phyloP scores from a whole-genome alignment of 2,888 invertebrate species.

The Poecilus cupreus region DNA sequence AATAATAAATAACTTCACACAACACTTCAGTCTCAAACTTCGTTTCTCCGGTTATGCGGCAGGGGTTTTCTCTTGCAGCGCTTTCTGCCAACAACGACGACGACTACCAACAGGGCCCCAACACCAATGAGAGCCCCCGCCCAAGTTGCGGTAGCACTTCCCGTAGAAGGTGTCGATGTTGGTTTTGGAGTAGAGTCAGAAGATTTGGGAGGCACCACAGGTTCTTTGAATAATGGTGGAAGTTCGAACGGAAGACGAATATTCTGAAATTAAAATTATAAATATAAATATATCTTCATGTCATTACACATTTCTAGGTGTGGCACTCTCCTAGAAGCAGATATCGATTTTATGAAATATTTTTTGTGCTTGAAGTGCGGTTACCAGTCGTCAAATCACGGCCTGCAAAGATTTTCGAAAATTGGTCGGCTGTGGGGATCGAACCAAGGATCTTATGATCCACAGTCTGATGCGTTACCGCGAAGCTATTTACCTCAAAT shows the following conservation, averaged over 20 bases:
- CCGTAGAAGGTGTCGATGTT: not conserved
- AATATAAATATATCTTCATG: not conserved
- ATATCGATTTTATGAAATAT: too few species aligned
- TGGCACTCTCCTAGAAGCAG: too few species aligned
- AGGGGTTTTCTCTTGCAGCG: slow-evolving; percentile 11
- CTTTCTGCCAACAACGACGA: slow-evolving; percentile 1
- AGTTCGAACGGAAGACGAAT: not conserved
- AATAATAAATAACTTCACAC: not conserved
- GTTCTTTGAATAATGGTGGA: not conserved
- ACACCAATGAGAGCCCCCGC: slow-evolving; percentile 25
- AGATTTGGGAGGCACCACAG: not conserved
- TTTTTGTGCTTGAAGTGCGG: too few species aligned
- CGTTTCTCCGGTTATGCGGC: slow-evolving; percentile 32
- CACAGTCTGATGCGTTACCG: too few species aligned
- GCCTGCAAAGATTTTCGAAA: too few species aligned
- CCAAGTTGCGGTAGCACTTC: slow-evolving; percentile 7
- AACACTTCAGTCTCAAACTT: slow-evolving; percentile 14
- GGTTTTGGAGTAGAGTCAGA: not conserved
- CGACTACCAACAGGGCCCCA: not conserved
- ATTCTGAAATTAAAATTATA: not conserved
- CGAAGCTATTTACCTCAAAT: too few species aligned
- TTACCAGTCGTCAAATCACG: too few species aligned
- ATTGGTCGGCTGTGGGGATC: too few species aligned
- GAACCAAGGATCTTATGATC: too few species aligned
- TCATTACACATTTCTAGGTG: too few species aligned